These are phyloP conservation scores for Aotus griseimembra DNA, from an alignment of 2,797 vertebrate species.

Conservation along the genomic window DNA sequence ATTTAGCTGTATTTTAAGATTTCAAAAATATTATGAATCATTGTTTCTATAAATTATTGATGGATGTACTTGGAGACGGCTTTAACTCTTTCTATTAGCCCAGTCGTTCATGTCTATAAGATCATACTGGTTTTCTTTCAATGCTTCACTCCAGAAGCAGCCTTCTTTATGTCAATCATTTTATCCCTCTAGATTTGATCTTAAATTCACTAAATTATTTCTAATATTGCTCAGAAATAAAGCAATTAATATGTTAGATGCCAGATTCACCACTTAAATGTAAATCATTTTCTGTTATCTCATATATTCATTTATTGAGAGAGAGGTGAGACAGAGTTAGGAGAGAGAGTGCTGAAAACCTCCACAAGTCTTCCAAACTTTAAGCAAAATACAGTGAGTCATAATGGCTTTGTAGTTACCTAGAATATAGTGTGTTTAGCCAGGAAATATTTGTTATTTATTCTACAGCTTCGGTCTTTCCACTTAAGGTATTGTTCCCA, in stretches of 20 bases:
- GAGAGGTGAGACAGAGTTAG: fast-evolving
- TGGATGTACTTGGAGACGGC: background rate
- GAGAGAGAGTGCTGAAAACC: background rate
- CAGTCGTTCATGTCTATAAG: background rate
- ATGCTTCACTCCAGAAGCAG: background rate
- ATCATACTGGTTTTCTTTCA: background rate
- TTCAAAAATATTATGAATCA: background rate
- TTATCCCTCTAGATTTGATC: background rate
- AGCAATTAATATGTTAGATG: background rate
- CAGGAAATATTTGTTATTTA: background rate
- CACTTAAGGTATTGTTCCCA: background rate
- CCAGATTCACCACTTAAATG: background rate
- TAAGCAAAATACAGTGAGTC: background rate
- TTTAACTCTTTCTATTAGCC: background rate
- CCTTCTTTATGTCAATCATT: background rate
- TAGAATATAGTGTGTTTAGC: background rate
- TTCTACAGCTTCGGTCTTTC: background rate
- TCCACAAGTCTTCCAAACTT: background rate
- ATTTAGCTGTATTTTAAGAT: background rate
- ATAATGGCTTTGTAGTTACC: background rate
- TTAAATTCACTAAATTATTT: background rate
- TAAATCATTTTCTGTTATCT: background rate
- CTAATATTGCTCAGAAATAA: background rate
- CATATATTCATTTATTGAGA: background rate
- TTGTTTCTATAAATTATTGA: background rate